Base-by-base conservation (phyloP, 2,888 invertebrate species). In the Heliconius charithonia region DNA sequence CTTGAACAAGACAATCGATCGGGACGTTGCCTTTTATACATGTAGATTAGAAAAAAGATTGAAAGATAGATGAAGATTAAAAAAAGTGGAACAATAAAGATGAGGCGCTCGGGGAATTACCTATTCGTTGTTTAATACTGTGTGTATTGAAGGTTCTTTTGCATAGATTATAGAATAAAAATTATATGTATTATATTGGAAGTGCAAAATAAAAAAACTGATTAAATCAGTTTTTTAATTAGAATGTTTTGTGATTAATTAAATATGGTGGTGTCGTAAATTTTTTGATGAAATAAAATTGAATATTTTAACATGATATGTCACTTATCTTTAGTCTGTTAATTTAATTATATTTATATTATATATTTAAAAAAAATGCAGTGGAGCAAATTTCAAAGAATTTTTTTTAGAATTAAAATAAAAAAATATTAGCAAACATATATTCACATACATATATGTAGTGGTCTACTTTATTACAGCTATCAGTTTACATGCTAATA, bases 21-120 rank as follows among this genome's bases (percentile, higher is more conserved):
- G 69, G 69, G 69, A 69, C 69, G 41, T 16, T 69, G 41, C 69
- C 69, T 69, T 69, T 69, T 69, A 69, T 72, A 72, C 51, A 25
- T n/a, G 32, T n/a, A 59, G 59, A 72, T 72, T 72, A 72, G 72
- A 72, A 72, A 72, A 72, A 72, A 72, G 72, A 72, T 59, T 72
- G 72, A 37, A 72, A 72, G n/a, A 56, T 72, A 72, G 72, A 72
- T 25, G 59, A 59, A 72, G 56, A 72, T 72, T 72, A 72, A 72
- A 72, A 71, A 72, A 72, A 37, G 32, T 72, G 32, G 59, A 59
- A 59, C 56, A 59, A 72, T 72, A 72, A 32, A 72, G 72, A 56
- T 59, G 72, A 56, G 72, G 59, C 72, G 59, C 32, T 72, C n/a
- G 59, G 72, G 72, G 72, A 72, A 59, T 72, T 72, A 72, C 56